These are phyloP conservation scores for human (Homo sapiens) DNA, from an alignment of 2,113 vertebrate species.

Conservation along the genomic window DNA sequence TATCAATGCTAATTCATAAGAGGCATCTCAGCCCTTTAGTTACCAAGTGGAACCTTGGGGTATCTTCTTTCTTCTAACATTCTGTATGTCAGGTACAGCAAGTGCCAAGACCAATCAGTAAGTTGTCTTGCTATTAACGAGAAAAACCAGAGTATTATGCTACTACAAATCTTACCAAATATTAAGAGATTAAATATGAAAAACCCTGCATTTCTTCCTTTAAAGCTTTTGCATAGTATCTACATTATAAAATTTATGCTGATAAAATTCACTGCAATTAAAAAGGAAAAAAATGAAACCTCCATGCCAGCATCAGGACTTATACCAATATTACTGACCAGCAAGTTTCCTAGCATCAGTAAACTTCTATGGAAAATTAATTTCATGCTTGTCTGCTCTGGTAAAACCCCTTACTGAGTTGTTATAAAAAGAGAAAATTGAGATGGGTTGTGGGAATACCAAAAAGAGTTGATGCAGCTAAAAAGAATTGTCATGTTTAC, in stretches of 20 bases:
- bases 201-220: neutral
- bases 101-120: neutral
- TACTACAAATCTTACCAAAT: neutral
- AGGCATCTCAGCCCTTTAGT: neutral
- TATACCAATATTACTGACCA: conserved; percentile 65
- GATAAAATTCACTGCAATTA: conserved; percentile 57
- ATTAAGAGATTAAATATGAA: conserved; percentile 1
- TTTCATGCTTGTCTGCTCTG: conserved; percentile 81
- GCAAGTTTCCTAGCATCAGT: conserved; percentile 62
- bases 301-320: conserved; percentile 11
- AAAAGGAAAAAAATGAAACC: conserved; percentile 44
- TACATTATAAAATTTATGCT: neutral
- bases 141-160: neutral
- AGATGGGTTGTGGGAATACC: conserved; percentile 67
- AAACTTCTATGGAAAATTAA: conserved; percentile 78
- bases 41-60: rapidly evolving
- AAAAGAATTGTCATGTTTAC: conserved; percentile 68
- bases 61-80: neutral
- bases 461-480: conserved; percentile 73
- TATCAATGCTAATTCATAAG: neutral
- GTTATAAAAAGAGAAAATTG: conserved; percentile 78
- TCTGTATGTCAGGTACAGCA: neutral
- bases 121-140: neutral
- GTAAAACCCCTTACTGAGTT: conserved; percentile 76
- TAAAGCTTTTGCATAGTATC: neutral